Conservation (phyloP, 2,888 invertebrate species). For the Mesoligia furuncula region DNA sequence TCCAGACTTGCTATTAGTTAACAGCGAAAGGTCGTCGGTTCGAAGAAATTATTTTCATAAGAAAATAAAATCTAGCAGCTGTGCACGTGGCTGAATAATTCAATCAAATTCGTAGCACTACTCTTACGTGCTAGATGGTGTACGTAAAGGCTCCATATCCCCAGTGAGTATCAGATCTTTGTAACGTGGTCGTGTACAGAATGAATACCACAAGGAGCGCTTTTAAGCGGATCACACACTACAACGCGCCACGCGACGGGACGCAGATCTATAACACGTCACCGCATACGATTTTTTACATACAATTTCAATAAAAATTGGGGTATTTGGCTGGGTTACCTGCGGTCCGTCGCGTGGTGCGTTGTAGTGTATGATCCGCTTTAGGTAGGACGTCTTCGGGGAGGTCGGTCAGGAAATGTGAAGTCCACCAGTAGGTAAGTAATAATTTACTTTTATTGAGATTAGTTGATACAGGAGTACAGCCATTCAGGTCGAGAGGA, state of each 20-base stretch:
- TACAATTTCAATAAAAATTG: too few species aligned
- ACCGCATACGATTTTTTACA: too few species aligned
- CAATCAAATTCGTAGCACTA: too few species aligned
- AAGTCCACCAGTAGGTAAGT: not conserved
- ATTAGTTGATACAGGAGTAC: not conserved
- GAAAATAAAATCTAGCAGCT: not conserved
- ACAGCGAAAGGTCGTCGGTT: not conserved
- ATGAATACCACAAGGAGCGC: too few species aligned
- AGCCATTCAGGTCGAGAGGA: not conserved
- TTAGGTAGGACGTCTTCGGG: not conserved
- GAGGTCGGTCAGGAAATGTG: not conserved
- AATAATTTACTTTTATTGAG: not conserved
- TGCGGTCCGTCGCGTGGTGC: too few species aligned
- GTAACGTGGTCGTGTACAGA: too few species aligned
- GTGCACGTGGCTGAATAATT: not conserved
- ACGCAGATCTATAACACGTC: too few species aligned
- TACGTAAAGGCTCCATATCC: not conserved
- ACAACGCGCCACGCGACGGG: too few species aligned
- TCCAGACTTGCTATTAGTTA: not conserved
- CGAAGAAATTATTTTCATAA: not conserved
- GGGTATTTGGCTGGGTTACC: too few species aligned
- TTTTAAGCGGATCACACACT: too few species aligned
- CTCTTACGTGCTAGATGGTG: not conserved
- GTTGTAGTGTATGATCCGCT: not conserved
- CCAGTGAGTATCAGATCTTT: not conserved